phyloP scores from a whole-genome alignment of 2,888 invertebrate genomes.

The Anaspis maculata region DNA sequence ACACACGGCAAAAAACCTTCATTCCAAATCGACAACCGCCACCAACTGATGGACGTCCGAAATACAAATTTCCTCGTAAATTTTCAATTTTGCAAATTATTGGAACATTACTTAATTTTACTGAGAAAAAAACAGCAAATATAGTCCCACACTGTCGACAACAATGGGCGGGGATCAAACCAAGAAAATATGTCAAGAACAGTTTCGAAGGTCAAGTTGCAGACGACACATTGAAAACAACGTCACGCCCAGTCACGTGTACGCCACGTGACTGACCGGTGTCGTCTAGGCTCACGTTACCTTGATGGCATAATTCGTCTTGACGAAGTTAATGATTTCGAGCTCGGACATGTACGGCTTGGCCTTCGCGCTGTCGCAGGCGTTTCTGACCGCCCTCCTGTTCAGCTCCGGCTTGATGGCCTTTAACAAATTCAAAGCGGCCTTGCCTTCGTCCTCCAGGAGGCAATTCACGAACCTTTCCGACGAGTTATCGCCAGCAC shows the following conservation, averaged over 20 bases:
- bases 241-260: slow-evolving; percentile 21
- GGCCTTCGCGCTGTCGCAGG: slow-evolving; percentile 47
- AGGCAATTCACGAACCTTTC: slow-evolving; percentile 59
- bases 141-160: too few species aligned
- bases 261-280: too few species aligned
- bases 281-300: too few species aligned
- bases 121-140: too few species aligned
- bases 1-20: too few species aligned
- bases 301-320: slow-evolving; percentile 39
- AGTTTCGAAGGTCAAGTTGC: slow-evolving; percentile 1
- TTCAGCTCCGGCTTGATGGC: slow-evolving; percentile 57
- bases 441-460: slow-evolving; percentile 50
- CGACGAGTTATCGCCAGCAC: slow-evolving; percentile 44
- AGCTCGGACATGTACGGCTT: slow-evolving; percentile 54
- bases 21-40: too few species aligned
- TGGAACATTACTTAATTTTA: too few species aligned
- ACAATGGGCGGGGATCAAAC: too few species aligned
- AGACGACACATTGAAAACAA: slow-evolving; percentile 1
- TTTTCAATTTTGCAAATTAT: too few species aligned
- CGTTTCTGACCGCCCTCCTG: slow-evolving; percentile 48
- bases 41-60: too few species aligned
- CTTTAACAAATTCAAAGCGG: slow-evolving; percentile 56
- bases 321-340: slow-evolving; percentile 52
- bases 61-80: too few species aligned
- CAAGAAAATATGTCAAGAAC: too few species aligned